Evolutionary conservation across 1,140 invertebrate genomes (phyloP), one percentile per base, ranked within the genome.

Genomic region (Penaeus indicus): DNA sequence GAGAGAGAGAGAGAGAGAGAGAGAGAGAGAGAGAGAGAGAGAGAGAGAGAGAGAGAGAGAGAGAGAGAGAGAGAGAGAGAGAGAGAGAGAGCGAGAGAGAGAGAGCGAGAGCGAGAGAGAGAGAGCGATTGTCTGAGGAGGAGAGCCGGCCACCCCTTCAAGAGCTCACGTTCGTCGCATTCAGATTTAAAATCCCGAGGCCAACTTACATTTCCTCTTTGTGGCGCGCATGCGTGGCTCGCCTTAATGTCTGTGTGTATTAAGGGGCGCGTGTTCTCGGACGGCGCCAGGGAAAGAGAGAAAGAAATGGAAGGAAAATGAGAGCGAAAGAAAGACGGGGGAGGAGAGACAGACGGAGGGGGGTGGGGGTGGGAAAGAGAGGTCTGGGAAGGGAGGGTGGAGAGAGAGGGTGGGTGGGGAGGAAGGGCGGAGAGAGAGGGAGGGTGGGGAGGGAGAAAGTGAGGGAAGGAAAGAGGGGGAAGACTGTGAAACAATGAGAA

Each of bases 101-200:
- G 75, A 78, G 75, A 78, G 32, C 42, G 75, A 78, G 75, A 78
- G 32, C 11, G 75, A 78, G 75, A 78, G 75, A 38, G 75, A 78
- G 75, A 78, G 42, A 22, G 54, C 19, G 27, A 22, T 42, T 78
- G 54, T 78, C 38, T 21, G 54, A 38, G 10, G 32, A 78, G 54
- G 32, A 78, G 54, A 25, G 54, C 54, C 27, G 75, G 75, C 54
- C 54, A 42, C 18, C 47, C 47, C 47, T 54, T 54, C 8, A 54
- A 54, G 8, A 54, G 47, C 47, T 54, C 47, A 54, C 47, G 47
- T 54, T 54, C 47, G 47, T 54, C 47, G 47, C 47, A 54, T 54
- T 54, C 47, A 54, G 11, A 54, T 54, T 54, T 54, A 54, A 54
- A 54, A 13, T 54, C 47, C 47, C 47, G 47, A 54, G 47, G 3